Percentiles rank a stretch among this genome's conserved stretches.
These are phyloP conservation scores for Cisticola juncidis DNA, from an alignment of 2,113 vertebrate species.

Conservation along the genomic window DNA sequence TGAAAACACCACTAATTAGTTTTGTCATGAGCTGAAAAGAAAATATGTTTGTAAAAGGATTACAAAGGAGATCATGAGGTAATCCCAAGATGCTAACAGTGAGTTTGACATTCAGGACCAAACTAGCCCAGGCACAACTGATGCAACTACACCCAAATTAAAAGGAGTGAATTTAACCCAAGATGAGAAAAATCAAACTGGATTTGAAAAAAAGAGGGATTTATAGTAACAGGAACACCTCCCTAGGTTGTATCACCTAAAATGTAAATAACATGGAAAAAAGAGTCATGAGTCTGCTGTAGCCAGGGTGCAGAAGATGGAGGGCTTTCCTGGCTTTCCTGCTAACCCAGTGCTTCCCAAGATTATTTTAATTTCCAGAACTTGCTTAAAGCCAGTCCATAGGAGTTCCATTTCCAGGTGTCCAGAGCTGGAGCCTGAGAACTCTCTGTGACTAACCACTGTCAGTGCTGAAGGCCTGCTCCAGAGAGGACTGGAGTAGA, in stretches of 20 bases:
- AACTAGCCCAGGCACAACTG: neutral
- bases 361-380: slow-evolving; percentile 29
- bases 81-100: slow-evolving; percentile 45
- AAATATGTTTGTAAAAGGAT: slow-evolving; percentile 61
- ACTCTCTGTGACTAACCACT: neutral
- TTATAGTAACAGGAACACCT: neutral
- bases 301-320: neutral
- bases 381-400: neutral
- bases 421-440: neutral
- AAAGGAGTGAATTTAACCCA: neutral
- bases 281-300: neutral
- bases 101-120: slow-evolving; percentile 31
- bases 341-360: neutral
- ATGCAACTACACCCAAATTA: neutral
- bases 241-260: neutral
- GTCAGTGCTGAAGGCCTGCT: neutral
- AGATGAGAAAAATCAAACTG: neutral
- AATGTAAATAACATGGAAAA: neutral
- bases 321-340: neutral
- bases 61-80: slow-evolving; percentile 49
- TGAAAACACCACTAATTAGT: slow-evolving; percentile 43
- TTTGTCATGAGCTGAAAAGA: slow-evolving; percentile 52
- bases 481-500: neutral
- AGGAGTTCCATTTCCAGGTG: slow-evolving; percentile 4
- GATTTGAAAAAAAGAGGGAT: neutral